These are phyloP conservation scores for Mesorhabditis spiculigera DNA, from an alignment of 2,888 invertebrate genomes.

Conservation along the genomic window DNA sequence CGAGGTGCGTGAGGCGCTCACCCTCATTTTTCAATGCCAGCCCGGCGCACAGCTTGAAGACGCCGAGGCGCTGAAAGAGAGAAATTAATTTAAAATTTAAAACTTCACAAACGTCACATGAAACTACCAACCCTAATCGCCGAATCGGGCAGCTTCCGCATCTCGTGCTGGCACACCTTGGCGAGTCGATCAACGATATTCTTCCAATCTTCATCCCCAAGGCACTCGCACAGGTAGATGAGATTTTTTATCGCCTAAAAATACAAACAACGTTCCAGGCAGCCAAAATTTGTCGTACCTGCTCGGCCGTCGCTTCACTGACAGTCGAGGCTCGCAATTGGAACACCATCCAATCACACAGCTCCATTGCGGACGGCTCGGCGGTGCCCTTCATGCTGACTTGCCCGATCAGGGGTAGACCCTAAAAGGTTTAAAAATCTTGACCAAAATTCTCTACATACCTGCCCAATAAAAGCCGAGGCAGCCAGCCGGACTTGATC, in stretches of 20 bases:
- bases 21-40: conserved; percentile 22
- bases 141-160: conserved; percentile 29
- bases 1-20: conserved; percentile 13
- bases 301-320: conserved; percentile 27
- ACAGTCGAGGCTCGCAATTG: conserved; percentile 28
- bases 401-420: conserved; percentile 9
- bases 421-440: conserved; percentile 4
- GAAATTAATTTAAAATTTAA: conserved; percentile 7
- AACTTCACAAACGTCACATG: background rate
- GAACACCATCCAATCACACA: conserved; percentile 29
- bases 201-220: conserved; percentile 19
- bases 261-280: background rate
- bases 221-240: conserved; percentile 20
- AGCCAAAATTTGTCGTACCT: conserved; percentile 19
- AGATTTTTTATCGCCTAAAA: conserved; percentile 33
- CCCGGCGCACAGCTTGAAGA: conserved; percentile 48
- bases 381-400: background rate
- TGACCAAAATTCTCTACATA: conserved; percentile 2
- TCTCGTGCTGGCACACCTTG: conserved; percentile 36
- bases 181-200: conserved; percentile 27
- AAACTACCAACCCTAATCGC: conserved; percentile 21
- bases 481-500: conserved; percentile 22
- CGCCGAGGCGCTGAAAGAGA: conserved; percentile 38
- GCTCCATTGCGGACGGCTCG: conserved; percentile 8
- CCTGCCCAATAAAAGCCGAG: conserved; percentile 34